Base-by-base conservation (phyloP, 2,113 vertebrate species). In the Pollachius pollachius region DNA sequence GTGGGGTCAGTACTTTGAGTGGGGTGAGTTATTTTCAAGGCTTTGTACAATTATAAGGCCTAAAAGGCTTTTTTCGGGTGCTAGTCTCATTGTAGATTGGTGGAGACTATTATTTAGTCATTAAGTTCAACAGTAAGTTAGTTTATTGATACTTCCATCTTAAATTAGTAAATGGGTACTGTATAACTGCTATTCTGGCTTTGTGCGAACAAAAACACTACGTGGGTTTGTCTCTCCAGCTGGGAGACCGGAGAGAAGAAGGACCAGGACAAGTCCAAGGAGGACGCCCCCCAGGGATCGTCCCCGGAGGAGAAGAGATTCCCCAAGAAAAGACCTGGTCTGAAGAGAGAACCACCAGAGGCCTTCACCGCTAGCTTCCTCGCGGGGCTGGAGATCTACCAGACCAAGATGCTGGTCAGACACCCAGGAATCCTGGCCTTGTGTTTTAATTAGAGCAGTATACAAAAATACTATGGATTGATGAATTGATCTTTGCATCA, bases 351-450 rank as follows among this genome's bases (percentile, higher is more conserved):
- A 65, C 92, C 93, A 56, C 94, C 95, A 0, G 94, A 95, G 72
- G 96, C 94, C 59, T 93, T 97, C 89, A 97, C 94, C 93, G 95
- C 94, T 30, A 96, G 95, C 74, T 97, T 98, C 89, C 92, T 97
- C 48, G 95, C 96, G 81, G 94, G 94, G 67, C 80, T 99, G 81
- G 95, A 98, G 81, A 82, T 98, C 80, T 98, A 99, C 83, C 97
- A 99, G 91, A 97, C 93, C 67, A 99, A 97, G 90, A 93, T 95
- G 83, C 91, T 99, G 88, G 97, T 98, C 82, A 91, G 87, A 69
- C 48, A 65, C 74, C 56, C 18, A 52, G 18, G 21, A 8, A 12
- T 27, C 15, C 57, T 7, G 12, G 23, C 2, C 21, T 25, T 15
- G 9, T 23, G 4, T n/a, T 23, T 13, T 13, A 25, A 13, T 25